phyloP scores from a whole-genome alignment of 2,797 vertebrate genomes.

The Parotocinclus haroldoi region DNA sequence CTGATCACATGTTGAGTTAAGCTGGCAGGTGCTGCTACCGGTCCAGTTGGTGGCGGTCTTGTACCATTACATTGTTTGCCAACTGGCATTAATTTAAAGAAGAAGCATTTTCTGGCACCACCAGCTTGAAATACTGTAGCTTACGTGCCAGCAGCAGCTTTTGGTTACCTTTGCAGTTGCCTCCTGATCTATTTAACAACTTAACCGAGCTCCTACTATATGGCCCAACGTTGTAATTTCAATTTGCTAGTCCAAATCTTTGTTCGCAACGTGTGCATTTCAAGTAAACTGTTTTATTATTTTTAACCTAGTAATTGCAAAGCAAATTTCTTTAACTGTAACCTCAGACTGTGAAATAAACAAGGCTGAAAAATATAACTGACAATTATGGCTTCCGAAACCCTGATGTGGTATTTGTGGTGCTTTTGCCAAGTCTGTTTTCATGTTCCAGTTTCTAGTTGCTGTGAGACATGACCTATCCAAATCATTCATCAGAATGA shows the following conservation, averaged over 20 bases:
- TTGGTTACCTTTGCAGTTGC: conserved; percentile 52
- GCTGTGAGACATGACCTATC: conserved; percentile 69
- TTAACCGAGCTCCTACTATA: conserved; percentile 58
- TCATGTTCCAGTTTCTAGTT: conserved; percentile 75
- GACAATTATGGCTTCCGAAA: conserved; percentile 76
- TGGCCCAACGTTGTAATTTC: conserved; percentile 72
- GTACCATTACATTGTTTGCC: no score
- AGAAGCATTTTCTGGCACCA: no score
- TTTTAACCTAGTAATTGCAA: conserved; percentile 83
- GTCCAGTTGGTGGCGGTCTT: no score
- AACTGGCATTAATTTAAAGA: no score
- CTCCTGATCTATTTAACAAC: conserved; percentile 58
- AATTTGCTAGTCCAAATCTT: conserved; percentile 65
- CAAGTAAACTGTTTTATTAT: conserved; percentile 77
- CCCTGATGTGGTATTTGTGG: conserved; percentile 79
- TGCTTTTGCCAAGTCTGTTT: conserved; percentile 74
- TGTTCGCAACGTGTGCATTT: conserved; percentile 59
- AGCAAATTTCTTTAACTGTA: conserved; percentile 80
- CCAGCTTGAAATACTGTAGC: not conserved
- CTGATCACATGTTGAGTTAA: no score
- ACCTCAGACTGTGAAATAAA: conserved; percentile 79
- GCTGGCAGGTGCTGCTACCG: no score
- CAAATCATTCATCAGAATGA: conserved; percentile 72
- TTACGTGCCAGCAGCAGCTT: conserved; percentile 1
- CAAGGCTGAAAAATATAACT: conserved; percentile 75